Evolutionary conservation across 2,113 vertebrate genomes (phyloP).

Genomic region (Misgurnus mizolepis): DNA sequence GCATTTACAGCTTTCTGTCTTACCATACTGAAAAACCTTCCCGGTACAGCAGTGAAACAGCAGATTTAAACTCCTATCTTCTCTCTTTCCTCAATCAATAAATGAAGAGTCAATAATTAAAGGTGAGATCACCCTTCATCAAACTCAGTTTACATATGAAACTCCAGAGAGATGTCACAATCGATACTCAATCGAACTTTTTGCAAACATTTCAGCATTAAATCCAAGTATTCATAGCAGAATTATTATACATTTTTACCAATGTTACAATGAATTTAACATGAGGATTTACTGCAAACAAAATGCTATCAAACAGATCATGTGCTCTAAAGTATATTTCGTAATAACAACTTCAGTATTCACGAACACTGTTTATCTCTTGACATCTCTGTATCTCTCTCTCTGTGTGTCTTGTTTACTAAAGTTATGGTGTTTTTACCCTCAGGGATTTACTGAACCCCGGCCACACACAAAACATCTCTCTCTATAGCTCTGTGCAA

Average conservation of each 20-base stretch:
- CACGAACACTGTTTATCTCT: not conserved
- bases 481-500: not conserved
- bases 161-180: not conserved
- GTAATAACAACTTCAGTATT: no score
- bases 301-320: no score
- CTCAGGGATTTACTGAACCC: not conserved
- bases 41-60: no score
- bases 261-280: no score
- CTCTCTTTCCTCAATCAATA: not conserved
- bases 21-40: no score
- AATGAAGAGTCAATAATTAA: not conserved
- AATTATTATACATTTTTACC: no score
- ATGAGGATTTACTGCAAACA: no score
- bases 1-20: not conserved
- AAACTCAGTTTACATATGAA: not conserved
- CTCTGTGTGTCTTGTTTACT: conserved; percentile 12
- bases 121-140: not conserved
- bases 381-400: not conserved
- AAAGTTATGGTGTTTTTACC: conserved; percentile 3
- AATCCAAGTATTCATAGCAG: no score
- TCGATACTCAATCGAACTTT: not conserved
- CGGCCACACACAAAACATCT: not conserved
- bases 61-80: not conserved
- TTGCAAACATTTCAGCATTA: not conserved
- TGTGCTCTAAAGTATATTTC: no score